A percentile compares a stretch with the other conserved stretches of the same genome.
Evolutionary conservation across 2,113 vertebrate genomes (phyloP).

Genomic region (Mesocricetus auratus): DNA sequence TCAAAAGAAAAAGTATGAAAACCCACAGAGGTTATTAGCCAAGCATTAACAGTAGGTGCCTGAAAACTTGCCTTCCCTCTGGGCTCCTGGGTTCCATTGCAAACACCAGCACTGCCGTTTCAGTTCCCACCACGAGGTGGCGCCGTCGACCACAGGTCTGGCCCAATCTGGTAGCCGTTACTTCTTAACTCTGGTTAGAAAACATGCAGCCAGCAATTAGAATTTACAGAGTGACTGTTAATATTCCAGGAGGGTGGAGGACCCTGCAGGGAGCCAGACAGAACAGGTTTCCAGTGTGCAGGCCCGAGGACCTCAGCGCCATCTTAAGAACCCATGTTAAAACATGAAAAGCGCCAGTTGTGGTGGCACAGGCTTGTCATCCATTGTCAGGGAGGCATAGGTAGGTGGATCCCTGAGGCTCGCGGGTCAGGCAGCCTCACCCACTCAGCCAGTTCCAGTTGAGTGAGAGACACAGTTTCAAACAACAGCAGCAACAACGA

Average conservation of each 20-base stretch:
- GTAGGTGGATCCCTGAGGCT: background rate
- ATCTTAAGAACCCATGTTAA: background rate
- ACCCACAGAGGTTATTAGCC: background rate
- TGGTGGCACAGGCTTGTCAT: background rate
- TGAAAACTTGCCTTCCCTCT: background rate
- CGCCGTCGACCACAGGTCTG: background rate
- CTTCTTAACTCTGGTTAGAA: background rate
- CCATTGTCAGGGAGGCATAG: background rate
- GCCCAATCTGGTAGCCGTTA: fast-evolving
- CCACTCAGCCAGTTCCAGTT: background rate
- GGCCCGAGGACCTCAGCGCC: background rate
- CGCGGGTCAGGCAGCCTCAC: background rate
- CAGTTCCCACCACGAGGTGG: constrained; percentile 6
- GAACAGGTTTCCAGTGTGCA: background rate
- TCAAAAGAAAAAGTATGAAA: background rate
- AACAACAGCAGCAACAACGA: background rate
- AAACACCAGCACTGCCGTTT: background rate
- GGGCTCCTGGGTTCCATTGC: background rate
- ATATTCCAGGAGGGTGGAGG: background rate
- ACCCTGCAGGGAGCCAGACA: background rate
- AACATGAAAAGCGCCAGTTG: too few species aligned
- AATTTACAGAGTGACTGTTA: background rate
- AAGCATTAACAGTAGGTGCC: background rate
- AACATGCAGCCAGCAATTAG: background rate
- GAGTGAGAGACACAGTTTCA: background rate